Evolutionary conservation across 2,888 invertebrate species (phyloP).

Genomic region (Priocnemis perturbator): DNA sequence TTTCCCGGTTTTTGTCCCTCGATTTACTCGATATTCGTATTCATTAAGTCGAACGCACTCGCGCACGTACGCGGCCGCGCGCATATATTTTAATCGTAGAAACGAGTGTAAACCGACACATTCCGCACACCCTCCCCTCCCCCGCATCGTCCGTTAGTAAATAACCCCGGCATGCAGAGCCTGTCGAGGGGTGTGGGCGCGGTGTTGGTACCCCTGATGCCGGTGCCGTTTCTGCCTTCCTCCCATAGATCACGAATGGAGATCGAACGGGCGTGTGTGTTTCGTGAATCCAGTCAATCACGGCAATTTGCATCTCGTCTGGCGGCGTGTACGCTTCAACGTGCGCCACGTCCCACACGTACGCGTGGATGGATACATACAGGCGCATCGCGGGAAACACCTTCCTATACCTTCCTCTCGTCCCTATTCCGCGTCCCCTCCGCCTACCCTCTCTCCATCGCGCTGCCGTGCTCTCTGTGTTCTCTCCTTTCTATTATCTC

Average conservation of each 20-base stretch:
- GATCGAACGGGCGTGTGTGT: conserved; percentile 37
- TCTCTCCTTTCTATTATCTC: conserved; percentile 50
- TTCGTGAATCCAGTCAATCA: conserved; percentile 64
- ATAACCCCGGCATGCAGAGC: conserved; percentile 13
- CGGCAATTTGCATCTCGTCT: conserved; percentile 63
- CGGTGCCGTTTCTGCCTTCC: conserved; percentile 9
- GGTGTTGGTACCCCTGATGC: conserved; percentile 14
- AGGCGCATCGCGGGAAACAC: conserved; percentile 19
- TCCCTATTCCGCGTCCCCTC: too few relatives aligned
- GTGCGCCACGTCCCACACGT: conserved; percentile 17
- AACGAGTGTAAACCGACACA: not conserved
- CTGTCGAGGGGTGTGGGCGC: too few relatives aligned
- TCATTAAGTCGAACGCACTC: too few relatives aligned
- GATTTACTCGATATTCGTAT: too few relatives aligned
- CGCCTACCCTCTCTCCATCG: conserved; percentile 12
- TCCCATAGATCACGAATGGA: conserved; percentile 32
- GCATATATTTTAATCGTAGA: too few relatives aligned
- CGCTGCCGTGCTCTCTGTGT: conserved; percentile 21
- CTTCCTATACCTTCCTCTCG: conserved; percentile 1
- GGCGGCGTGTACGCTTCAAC: conserved; percentile 33
- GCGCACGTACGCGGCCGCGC: too few relatives aligned
- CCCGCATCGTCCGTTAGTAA: conserved; percentile 25
- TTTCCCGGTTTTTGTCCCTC: too few relatives aligned
- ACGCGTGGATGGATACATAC: not conserved
- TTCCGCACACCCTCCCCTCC: conserved; percentile 19